Evolutionary conservation across 1,140 invertebrate genomes (phyloP).

Genomic region (Globodera rostochiensis): DNA sequence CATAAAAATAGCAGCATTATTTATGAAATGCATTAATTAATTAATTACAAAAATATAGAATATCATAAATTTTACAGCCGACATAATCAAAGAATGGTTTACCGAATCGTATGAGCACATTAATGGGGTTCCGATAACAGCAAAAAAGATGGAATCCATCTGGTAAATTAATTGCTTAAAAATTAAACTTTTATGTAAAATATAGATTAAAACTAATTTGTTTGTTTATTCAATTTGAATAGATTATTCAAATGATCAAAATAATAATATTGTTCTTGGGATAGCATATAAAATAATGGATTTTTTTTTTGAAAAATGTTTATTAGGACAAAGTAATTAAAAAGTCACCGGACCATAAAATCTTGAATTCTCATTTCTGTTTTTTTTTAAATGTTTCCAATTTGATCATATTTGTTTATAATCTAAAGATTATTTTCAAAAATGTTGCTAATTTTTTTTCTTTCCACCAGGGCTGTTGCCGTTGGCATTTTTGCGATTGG

Average conservation of each 20-base stretch:
- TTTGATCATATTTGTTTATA: slow-evolving; percentile 56
- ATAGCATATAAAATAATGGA: too few species aligned
- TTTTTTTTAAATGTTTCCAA: background rate
- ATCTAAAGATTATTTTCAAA: too few species aligned
- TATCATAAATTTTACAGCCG: slow-evolving; percentile 4
- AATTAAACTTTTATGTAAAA: slow-evolving; percentile 4
- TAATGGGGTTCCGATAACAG: slow-evolving; percentile 27
- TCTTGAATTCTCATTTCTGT: background rate
- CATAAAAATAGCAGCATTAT: too few species aligned
- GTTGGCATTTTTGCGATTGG: slow-evolving; percentile 85
- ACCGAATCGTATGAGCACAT: slow-evolving; percentile 49
- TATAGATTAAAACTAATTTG: slow-evolving; percentile 19
- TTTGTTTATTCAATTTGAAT: too few species aligned
- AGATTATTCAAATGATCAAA: too few species aligned
- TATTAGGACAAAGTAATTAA: too few species aligned
- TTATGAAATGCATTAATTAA: too few species aligned
- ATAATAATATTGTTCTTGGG: background rate
- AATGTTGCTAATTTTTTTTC: too few species aligned
- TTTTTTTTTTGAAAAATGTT: too few species aligned
- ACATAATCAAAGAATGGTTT: slow-evolving; percentile 58
- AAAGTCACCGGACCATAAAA: too few species aligned
- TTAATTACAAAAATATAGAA: background rate
- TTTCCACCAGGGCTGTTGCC: slow-evolving; percentile 74
- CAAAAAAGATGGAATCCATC: slow-evolving; percentile 37
- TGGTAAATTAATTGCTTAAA: slow-evolving; percentile 41